Percentiles rank a stretch among this genome's conserved stretches.
Evolutionary conservation across 1,140 invertebrate species (phyloP).

Genomic region (Aphaenogaster floridana): DNA sequence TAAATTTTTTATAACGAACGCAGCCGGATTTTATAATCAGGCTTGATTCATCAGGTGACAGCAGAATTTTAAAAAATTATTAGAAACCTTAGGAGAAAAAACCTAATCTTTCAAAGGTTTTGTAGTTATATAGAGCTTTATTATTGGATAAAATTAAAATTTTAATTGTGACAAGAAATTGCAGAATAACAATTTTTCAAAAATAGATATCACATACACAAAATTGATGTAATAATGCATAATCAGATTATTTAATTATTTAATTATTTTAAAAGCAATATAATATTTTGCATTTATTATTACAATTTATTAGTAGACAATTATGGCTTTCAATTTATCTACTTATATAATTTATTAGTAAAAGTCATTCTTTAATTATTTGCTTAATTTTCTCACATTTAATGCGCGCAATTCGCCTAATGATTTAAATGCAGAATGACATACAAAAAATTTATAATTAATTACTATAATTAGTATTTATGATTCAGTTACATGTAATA

Average conservation of each 20-base stretch:
- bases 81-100: background rate
- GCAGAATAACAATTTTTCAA: background rate
- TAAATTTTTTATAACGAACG: slow-evolving; percentile 46
- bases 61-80: slow-evolving; percentile 8
- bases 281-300: background rate
- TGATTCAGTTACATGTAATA: background rate
- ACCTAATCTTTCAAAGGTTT: background rate
- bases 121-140: background rate
- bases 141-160: background rate
- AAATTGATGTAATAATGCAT: background rate
- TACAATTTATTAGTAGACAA: background rate
- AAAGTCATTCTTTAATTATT: background rate
- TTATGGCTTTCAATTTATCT: background rate
- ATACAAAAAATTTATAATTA: background rate
- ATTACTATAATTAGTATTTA: slow-evolving; percentile 1
- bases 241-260: background rate
- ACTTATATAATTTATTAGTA: background rate
- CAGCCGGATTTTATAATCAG: slow-evolving; percentile 53
- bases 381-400: background rate
- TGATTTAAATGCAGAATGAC: background rate
- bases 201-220: background rate
- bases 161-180: background rate
- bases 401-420: background rate
- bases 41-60: background rate
- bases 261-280: background rate